Conservation (phyloP, 2,797 vertebrate genomes). For the Chrosomus eos region DNA sequence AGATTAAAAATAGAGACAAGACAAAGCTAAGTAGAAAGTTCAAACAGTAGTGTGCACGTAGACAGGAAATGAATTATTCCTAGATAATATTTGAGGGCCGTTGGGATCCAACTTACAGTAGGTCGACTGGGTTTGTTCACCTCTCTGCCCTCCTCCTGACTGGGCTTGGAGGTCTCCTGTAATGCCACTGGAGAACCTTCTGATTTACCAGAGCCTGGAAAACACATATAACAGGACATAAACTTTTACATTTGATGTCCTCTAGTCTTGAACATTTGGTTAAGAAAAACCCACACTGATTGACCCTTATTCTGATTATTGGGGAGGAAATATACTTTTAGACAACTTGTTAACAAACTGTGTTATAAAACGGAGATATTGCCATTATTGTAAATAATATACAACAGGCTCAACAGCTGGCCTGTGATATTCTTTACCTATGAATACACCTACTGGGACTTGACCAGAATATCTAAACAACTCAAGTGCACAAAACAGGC, state of each 20-base stretch:
- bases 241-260: too few relatives aligned
- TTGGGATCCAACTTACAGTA: conserved; percentile 83
- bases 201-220: conserved; percentile 82
- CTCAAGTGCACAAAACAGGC: not conserved
- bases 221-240: not conserved
- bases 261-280: too few relatives aligned
- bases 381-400: not conserved
- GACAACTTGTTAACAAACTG: not conserved
- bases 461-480: not conserved
- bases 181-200: conserved; percentile 86
- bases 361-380: not conserved
- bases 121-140: conserved; percentile 90
- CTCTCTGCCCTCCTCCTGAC: conserved; percentile 88
- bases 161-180: conserved; percentile 85
- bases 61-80: not conserved
- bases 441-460: not conserved
- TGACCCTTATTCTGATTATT: not conserved
- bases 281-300: not conserved
- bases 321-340: not conserved
- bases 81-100: not conserved
- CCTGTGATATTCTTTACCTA: too few relatives aligned
- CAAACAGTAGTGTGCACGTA: conserved; percentile 35
- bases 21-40: not conserved
- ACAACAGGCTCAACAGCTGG: not conserved
- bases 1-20: not conserved